These are phyloP conservation scores for Chrysomela aeneicollis DNA, from an alignment of 2,888 invertebrate species.

Conservation along the genomic window DNA sequence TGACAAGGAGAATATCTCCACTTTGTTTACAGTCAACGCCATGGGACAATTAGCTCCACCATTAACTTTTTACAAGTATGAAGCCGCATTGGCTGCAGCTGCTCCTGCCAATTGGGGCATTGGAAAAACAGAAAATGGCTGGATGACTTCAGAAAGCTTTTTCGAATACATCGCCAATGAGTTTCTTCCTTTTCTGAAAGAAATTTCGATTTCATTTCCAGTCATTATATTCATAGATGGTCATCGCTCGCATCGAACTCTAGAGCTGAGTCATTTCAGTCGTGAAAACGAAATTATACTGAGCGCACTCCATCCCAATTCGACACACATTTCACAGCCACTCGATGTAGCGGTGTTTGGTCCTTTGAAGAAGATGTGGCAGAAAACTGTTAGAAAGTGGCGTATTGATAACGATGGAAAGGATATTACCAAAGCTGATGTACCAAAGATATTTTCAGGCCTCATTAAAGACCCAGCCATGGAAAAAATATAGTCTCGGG, in stretches of 20 bases:
- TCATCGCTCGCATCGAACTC: constrained; percentile 26
- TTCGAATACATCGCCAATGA: constrained; percentile 26
- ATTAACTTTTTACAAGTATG: constrained; percentile 25
- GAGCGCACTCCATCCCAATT: constrained; percentile 11
- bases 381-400: too few species aligned
- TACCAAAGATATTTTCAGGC: too few species aligned
- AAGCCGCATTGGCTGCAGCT: not conserved
- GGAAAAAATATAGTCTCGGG: not conserved
- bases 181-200: constrained; percentile 21
- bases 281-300: constrained; percentile 21
- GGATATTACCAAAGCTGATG: too few species aligned
- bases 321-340: constrained; percentile 10
- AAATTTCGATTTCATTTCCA: constrained; percentile 14
- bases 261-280: constrained; percentile 26
- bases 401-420: too few species aligned
- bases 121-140: constrained; percentile 32
- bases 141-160: constrained; percentile 33
- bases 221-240: constrained; percentile 27
- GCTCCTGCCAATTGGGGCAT: constrained; percentile 25
- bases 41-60: constrained; percentile 22
- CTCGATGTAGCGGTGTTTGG: constrained; percentile 22
- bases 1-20: constrained; percentile 31
- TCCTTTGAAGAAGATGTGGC: constrained; percentile 25
- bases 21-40: constrained; percentile 29
- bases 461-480: too few species aligned